A percentile compares a stretch with the other conserved stretches of the same genome.
These are phyloP conservation scores for Caranx melampygus DNA, from an alignment of 2,113 vertebrate species.

Conservation along the genomic window DNA sequence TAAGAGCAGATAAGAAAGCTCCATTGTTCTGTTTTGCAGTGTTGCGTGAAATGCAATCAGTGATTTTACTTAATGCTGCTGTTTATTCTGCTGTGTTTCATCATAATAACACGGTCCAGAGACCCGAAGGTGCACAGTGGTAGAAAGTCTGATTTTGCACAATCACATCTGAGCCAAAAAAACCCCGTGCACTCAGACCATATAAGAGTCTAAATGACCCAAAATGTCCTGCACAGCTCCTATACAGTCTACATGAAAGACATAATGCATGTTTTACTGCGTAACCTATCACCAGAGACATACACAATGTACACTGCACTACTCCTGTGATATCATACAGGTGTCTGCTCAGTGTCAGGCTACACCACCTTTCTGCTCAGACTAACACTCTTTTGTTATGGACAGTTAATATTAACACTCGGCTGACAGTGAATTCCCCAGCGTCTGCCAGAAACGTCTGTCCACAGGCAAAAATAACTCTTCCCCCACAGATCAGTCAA, in stretches of 20 bases:
- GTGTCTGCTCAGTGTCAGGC: slow-evolving; percentile 65
- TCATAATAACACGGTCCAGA: not conserved
- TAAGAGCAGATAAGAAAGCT: not conserved
- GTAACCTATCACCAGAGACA: slow-evolving; percentile 31
- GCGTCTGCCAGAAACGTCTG: slow-evolving; percentile 59
- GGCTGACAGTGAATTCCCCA: slow-evolving; percentile 55
- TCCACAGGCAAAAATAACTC: slow-evolving; percentile 64
- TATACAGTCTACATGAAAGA: slow-evolving; percentile 58
- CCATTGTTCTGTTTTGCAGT: not conserved
- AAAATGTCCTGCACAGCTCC: slow-evolving; percentile 20
- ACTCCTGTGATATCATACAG: slow-evolving; percentile 53
- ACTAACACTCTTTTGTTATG: slow-evolving; percentile 61
- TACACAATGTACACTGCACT: slow-evolving; percentile 12
- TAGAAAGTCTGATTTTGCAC: not conserved
- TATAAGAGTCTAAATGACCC: slow-evolving; percentile 34
- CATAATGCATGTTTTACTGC: slow-evolving; percentile 45
- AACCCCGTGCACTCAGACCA: slow-evolving; percentile 5
- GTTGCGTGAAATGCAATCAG: not conserved
- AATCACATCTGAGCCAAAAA: slow-evolving; percentile 11
- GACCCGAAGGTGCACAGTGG: not conserved
- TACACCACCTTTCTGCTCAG: slow-evolving; percentile 43
- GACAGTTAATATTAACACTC: slow-evolving; percentile 71
- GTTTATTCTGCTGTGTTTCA: not conserved
- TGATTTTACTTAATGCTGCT: not conserved
- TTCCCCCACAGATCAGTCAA: slow-evolving; percentile 67